Evolutionary conservation across 2,113 vertebrate species (phyloP), one percentile per base, ranked within the genome.

Genomic region (Apteryx mantelli): DNA sequence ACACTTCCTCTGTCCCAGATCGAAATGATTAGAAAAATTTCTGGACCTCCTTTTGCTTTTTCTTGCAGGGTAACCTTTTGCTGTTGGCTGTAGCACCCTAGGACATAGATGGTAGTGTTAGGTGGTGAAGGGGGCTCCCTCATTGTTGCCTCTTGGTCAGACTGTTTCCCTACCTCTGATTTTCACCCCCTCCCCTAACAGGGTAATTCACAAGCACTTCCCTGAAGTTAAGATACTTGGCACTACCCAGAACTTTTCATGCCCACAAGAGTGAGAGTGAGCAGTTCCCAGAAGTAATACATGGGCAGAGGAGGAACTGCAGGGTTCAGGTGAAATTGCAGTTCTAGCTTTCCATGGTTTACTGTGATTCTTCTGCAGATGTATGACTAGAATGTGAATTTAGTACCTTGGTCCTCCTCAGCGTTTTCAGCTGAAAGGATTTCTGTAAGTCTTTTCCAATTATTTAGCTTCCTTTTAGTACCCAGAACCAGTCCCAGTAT

Each of bases 1-100:
- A 75, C 1, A 1, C 40, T 88, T 70, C 30, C 55, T 44, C 8
- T 0, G 0, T 70, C 46, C 60, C 40, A 70, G 24, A 9, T 66
- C 42, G 52, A 42, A 56, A 64, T 1, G 3, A 18, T 64, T 21
- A 71, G 71, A 73, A 77, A 69, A 32, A n/a, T 82, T 92, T 86
- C 76, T 83, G 60, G 64, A 9, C 25, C 70, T 71, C n/a, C 22
- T 65, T 58, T 84, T 84, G 61, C 0, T 3, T 84, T 70, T 30
- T 19, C 68, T 96, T 13, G 3, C 3, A 5, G 76, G 24, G 36
- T 32, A 79, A 58, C 34, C 64, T 69, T 44, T 1, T 5, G 36
- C 50, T 60, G 26, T 44, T 53, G 73, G 53, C 64, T 48, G 44
- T 78, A n/a, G 48, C 34, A 12, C 81, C 66, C 56, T 20, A 58